Base-by-base conservation (phyloP, 2,113 vertebrate species). In the Dascyllus trimaculatus region DNA sequence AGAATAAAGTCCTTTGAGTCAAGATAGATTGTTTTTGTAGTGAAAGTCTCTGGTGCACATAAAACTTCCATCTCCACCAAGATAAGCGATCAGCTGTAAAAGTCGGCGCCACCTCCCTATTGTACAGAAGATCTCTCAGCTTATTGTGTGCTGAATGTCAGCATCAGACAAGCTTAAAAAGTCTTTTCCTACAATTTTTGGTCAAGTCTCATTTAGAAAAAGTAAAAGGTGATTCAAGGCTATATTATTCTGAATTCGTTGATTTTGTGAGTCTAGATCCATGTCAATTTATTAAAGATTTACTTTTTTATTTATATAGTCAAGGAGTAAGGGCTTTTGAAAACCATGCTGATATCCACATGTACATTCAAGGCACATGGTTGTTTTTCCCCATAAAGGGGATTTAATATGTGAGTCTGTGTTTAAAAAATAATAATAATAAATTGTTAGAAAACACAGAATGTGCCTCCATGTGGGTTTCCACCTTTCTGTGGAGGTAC, bases 121-220 rank as follows among this genome's bases (percentile, higher is more conserved):
- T 80, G 72, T 54, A 46, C 15, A 22, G 25, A 57, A 26, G 46
- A 53, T 68, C 52, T 71, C 63, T 26, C 29, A 40, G 35, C 49
- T 56, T 59, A 63, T 26, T 43, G 61, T 67, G 22, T 72, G 29
- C 49, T 78, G 29, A 85, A 73, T 74, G 76, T 83, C 80, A 75
- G 29, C 29, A 43, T 32, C 48, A 74, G 61, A 66, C 35, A 74
- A 57, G 46, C 13, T 64, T 1, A 51, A 35, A 56, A 74, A 11
- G 3, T 14, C 1, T 18, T 59, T 9, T 21, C 48, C 5, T 13
- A 22, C 18, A 21, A 5, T 19, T 51, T 51, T 56, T 35, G 35
- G 11, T 49, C 40, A 54, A 11, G 5, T 61, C 17, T 53, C 15
- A 15, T n/a, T 21, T 14, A 56, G 11, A 17, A 66, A 70, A 75